Conservation (phyloP, 2,113 vertebrate genomes). For the Fukomys damarensis region DNA sequence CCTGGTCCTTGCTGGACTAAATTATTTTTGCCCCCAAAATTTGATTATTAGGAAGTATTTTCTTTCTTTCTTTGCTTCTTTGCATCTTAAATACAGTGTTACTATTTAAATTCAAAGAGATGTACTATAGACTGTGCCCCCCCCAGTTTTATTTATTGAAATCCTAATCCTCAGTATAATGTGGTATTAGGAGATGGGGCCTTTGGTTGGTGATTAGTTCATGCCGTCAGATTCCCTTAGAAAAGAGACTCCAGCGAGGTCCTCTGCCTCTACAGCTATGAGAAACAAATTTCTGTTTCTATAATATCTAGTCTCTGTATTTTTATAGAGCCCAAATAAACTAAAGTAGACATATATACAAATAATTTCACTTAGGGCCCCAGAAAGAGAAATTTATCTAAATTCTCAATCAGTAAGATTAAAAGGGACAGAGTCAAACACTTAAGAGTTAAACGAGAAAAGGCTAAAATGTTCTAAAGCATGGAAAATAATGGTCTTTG, state of each 20-base stretch:
- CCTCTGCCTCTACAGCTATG: neutral
- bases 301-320: neutral
- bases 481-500: neutral
- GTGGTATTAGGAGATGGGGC: neutral
- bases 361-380: neutral
- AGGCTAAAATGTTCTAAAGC: neutral
- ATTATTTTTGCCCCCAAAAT: neutral
- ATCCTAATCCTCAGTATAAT: neutral
- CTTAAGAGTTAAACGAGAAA: neutral
- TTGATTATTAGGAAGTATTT: neutral
- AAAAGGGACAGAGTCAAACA: neutral
- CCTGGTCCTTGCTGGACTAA: neutral
- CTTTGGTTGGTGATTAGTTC: neutral
- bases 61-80: neutral
- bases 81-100: neutral
- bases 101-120: conserved; percentile 18
- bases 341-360: neutral
- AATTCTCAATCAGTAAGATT: neutral
- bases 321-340: neutral
- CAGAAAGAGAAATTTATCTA: neutral
- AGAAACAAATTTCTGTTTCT: neutral
- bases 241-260: neutral
- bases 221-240: neutral
- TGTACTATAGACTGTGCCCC: neutral
- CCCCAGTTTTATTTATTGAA: neutral